phyloP scores from a whole-genome alignment of 2,888 invertebrate species.

The Drosophila nr. perissopoda region DNA sequence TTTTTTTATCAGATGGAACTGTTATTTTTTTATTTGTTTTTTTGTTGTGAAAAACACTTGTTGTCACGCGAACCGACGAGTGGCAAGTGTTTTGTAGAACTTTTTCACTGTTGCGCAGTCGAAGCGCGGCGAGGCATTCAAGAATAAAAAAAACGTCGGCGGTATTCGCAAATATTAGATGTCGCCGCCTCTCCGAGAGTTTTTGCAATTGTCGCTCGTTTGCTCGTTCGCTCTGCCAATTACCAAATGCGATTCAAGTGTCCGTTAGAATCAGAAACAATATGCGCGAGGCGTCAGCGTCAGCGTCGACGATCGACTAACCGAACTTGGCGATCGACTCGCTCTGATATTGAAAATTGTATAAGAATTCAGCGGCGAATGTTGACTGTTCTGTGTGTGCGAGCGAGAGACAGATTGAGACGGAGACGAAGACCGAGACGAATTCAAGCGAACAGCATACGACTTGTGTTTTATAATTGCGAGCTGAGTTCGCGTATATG shows the following conservation, averaged over 20 bases:
- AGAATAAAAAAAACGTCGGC: slow-evolving; percentile 18
- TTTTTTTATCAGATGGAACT: background rate
- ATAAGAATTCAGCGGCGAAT: slow-evolving; percentile 47
- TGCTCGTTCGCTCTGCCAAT: slow-evolving; percentile 49
- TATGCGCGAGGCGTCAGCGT: slow-evolving; percentile 46
- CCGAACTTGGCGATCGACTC: slow-evolving; percentile 41
- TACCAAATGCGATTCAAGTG: slow-evolving; percentile 33
- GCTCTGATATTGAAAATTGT: slow-evolving; percentile 61
- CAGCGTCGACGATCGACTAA: slow-evolving; percentile 43
- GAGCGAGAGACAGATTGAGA: slow-evolving; percentile 1
- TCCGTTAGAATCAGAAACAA: slow-evolving; percentile 67
- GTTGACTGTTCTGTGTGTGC: slow-evolving; percentile 38
- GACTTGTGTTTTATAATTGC: slow-evolving; percentile 48
- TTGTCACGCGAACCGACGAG: slow-evolving; percentile 61
- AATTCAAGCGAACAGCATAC: slow-evolving; percentile 3
- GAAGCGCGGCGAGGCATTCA: slow-evolving; percentile 15
- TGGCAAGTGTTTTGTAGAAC: slow-evolving; percentile 67
- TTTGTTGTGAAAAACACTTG: slow-evolving; percentile 40
- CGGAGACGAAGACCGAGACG: background rate
- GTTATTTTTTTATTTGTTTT: background rate
- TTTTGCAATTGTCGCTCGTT: slow-evolving; percentile 51
- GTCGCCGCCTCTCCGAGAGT: slow-evolving; percentile 12
- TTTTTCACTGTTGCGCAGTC: slow-evolving; percentile 55
- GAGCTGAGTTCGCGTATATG: slow-evolving; percentile 6
- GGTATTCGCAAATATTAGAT: slow-evolving; percentile 36